Evolutionary conservation across 2,113 vertebrate genomes (phyloP).

Genomic region (Passer montanus): DNA sequence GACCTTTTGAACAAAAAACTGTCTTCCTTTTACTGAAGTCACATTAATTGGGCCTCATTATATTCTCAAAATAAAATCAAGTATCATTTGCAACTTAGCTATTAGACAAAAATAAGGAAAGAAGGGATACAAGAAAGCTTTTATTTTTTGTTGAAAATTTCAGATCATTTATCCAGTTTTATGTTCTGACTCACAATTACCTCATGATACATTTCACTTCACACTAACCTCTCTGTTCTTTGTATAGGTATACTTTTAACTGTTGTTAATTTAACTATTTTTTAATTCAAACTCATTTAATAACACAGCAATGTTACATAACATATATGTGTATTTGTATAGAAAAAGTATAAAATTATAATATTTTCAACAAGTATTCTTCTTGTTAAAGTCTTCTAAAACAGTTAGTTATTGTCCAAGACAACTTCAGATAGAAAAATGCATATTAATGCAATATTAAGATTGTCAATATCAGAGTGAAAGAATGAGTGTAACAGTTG

Average conservation of each 20-base stretch:
- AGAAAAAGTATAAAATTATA: background rate
- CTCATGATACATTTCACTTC: slow-evolving; percentile 36
- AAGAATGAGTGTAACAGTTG: background rate
- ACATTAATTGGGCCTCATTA: slow-evolving; percentile 7
- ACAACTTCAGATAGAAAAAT: background rate
- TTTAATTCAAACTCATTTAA: slow-evolving; percentile 56
- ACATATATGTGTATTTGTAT: background rate
- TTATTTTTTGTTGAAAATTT: background rate
- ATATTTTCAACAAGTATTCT: background rate
- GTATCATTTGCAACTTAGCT: slow-evolving; percentile 5
- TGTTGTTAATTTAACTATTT: slow-evolving; percentile 55
- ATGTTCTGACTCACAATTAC: slow-evolving; percentile 15
- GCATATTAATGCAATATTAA: background rate
- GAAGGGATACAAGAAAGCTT: slow-evolving; percentile 8
- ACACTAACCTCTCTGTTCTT: slow-evolving; percentile 13
- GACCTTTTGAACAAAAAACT: background rate
- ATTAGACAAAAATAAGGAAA: slow-evolving; percentile 15
- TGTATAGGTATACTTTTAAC: background rate
- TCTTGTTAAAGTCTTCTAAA: background rate
- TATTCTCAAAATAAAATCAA: slow-evolving; percentile 53
- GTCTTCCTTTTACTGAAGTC: background rate
- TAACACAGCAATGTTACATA: background rate
- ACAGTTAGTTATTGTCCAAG: background rate
- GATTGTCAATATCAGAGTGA: background rate
- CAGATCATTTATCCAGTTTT: background rate